A percentile compares a stretch with the other conserved stretches of the same genome.
These are phyloP conservation scores for Epizoanthus illoricatus DNA, from an alignment of 92 coral and sea anemone species.

Conservation along the genomic window DNA sequence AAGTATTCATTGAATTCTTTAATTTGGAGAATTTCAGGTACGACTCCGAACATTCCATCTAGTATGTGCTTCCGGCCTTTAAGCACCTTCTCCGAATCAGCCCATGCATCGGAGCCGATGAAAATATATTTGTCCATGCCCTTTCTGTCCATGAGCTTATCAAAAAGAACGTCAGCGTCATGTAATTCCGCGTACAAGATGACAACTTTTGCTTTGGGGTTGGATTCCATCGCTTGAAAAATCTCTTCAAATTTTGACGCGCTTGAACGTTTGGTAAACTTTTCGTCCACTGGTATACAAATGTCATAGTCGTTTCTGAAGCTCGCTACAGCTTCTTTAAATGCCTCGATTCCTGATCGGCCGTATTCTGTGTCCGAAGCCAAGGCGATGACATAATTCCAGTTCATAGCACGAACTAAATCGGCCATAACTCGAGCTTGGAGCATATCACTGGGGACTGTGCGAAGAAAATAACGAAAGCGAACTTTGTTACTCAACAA, in stretches of 20 bases:
- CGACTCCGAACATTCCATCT: conserved; percentile 74
- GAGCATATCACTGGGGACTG: conserved; percentile 83
- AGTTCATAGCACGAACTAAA: conserved; percentile 71
- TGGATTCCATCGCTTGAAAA: conserved; percentile 57
- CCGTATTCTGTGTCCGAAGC: conserved; percentile 91
- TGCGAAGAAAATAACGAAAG: conserved; percentile 73
- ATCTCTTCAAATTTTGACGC: conserved; percentile 60
- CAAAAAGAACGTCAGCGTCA: conserved; percentile 70
- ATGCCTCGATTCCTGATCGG: conserved; percentile 83
- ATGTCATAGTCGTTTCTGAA: conserved; percentile 64
- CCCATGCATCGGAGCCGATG: conserved; percentile 88
- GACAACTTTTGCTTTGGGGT: conserved; percentile 74
- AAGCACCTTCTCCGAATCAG: conserved; percentile 66
- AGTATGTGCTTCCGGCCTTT: conserved; percentile 69
- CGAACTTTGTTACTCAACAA: conserved; percentile 73
- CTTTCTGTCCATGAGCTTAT: conserved; percentile 52
- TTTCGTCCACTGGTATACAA: conserved; percentile 82
- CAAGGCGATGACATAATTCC: conserved; percentile 82
- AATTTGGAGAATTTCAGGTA: conserved; percentile 69
- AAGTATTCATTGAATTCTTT: conserved; percentile 71
- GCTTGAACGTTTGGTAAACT: conserved; percentile 77
- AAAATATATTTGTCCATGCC: conserved; percentile 64
- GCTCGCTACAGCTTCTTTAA: conserved; percentile 68
- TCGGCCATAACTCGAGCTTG: conserved; percentile 92
- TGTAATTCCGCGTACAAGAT: conserved; percentile 82